Evolutionary conservation across 2,113 vertebrate species (phyloP).

Genomic region (Elgaria multicarinata): DNA sequence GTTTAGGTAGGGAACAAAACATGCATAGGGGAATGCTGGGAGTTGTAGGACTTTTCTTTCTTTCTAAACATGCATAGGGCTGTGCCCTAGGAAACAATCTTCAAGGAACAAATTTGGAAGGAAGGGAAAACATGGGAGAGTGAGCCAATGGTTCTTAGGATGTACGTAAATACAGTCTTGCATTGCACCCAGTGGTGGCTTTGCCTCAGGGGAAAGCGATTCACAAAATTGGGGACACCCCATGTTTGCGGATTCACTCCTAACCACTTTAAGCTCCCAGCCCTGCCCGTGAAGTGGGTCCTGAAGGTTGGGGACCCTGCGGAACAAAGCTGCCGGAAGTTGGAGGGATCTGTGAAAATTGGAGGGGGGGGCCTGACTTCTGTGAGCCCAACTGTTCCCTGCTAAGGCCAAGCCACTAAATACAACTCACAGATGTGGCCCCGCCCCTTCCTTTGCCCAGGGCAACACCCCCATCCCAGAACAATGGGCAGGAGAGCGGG

Average conservation of each 20-base stretch:
- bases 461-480: background rate
- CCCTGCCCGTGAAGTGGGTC: no score
- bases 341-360: background rate
- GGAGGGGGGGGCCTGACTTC: no score
- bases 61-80: no score
- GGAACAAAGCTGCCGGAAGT: background rate
- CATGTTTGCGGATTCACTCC: no score
- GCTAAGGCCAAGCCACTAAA: no score
- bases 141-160: background rate
- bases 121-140: background rate
- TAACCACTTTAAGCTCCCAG: no score
- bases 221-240: no score
- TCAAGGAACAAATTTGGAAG: background rate
- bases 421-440: no score
- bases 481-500: background rate
- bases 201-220: background rate
- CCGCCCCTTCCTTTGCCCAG: background rate
- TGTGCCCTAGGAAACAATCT: background rate
- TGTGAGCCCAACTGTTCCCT: no score
- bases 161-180: background rate
- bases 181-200: background rate
- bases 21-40: no score
- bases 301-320: background rate
- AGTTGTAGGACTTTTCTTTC: no score
- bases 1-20: no score